Conservation (phyloP, 2,797 vertebrate genomes). For the Macropus fuliginosus region DNA sequence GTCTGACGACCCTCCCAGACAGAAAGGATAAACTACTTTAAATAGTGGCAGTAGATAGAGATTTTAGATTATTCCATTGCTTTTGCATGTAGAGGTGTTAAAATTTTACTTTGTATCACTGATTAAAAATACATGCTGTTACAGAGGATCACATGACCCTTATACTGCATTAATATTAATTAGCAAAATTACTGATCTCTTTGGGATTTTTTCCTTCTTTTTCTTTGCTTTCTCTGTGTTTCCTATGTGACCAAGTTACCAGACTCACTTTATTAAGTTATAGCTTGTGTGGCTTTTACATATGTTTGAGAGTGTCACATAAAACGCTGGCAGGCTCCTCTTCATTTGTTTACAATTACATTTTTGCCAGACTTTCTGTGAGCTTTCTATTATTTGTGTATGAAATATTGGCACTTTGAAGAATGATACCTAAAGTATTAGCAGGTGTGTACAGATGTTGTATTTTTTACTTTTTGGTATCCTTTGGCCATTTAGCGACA, state of each 20-base stretch:
- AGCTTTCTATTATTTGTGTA: not conserved
- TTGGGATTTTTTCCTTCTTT: constrained; percentile 27
- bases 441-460: constrained; percentile 30
- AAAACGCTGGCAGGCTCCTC: constrained; percentile 46
- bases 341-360: constrained; percentile 23
- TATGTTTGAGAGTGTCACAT: constrained; percentile 50
- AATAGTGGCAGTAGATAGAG: not conserved
- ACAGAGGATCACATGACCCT: not conserved
- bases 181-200: constrained; percentile 46
- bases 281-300: constrained; percentile 59
- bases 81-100: constrained; percentile 28
- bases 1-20: constrained; percentile 17
- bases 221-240: constrained; percentile 46
- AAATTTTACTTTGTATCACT: constrained; percentile 18
- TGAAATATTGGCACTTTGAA: constrained; percentile 43
- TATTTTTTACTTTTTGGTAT: constrained; percentile 60
- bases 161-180: constrained; percentile 24
- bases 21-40: constrained; percentile 22
- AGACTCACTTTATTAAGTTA: constrained; percentile 55
- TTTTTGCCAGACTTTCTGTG: constrained; percentile 44
- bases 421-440: constrained; percentile 34
- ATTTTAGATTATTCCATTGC: constrained; percentile 21
- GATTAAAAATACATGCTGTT: not conserved
- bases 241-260: constrained; percentile 19
- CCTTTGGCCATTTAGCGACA: constrained; percentile 52